phyloP scores from a whole-genome alignment of 2,888 invertebrate genomes.

The Graphium colonna region DNA sequence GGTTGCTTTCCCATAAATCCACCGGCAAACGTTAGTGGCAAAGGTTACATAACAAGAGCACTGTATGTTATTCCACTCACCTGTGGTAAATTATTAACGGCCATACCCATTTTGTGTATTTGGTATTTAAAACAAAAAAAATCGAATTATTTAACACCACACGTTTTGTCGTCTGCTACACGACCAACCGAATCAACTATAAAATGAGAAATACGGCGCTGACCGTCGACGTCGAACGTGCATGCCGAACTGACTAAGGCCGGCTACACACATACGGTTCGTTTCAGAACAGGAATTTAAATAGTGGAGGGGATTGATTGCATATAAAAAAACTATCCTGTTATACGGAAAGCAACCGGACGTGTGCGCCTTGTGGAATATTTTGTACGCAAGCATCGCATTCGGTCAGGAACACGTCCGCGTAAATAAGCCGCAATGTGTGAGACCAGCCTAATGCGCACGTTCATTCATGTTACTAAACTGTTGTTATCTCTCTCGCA shows the following conservation, averaged over 20 bases:
- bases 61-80: constrained; percentile 46
- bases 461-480: constrained; percentile 71
- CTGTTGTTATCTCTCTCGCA: constrained; percentile 58
- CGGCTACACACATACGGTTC: too few species aligned
- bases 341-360: too few species aligned
- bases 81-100: constrained; percentile 65
- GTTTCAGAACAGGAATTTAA: too few species aligned
- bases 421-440: too few species aligned
- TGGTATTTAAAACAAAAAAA: constrained; percentile 35
- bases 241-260: constrained; percentile 40
- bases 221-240: constrained; percentile 48
- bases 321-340: too few species aligned
- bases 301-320: too few species aligned
- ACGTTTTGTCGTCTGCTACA: constrained; percentile 45
- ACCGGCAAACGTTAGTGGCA: constrained; percentile 43
- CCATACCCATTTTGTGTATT: constrained; percentile 65
- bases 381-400: too few species aligned
- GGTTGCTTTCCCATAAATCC: constrained; percentile 70
- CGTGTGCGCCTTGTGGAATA: too few species aligned
- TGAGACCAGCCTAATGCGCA: too few species aligned
- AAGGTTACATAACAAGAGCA: constrained; percentile 29
- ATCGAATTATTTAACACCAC: constrained; percentile 39
- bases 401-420: too few species aligned
- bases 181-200: constrained; percentile 65
- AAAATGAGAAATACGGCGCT: constrained; percentile 61